Conservation (phyloP, 2,888 invertebrate species). For the Augiades crinisus region DNA sequence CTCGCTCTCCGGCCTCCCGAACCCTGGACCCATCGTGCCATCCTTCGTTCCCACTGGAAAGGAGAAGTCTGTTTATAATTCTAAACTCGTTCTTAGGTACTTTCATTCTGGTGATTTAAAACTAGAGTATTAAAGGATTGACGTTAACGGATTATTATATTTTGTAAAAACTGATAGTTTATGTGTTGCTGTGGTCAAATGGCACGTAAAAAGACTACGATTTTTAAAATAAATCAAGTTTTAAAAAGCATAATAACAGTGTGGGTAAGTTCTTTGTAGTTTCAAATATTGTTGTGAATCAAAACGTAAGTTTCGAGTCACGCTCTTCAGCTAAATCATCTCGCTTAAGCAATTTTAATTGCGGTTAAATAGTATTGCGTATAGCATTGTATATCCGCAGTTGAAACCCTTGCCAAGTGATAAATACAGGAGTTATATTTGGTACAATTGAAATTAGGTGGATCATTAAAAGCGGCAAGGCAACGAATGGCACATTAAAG, state of each 20-base stretch:
- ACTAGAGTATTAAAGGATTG: not conserved
- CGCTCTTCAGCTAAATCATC: conserved; percentile 43
- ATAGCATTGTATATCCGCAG: conserved; percentile 38
- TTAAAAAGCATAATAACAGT: not conserved
- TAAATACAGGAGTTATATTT: conserved; percentile 76
- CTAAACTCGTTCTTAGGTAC: conserved; percentile 22
- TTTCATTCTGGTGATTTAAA: not conserved
- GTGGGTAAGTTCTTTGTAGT: not conserved
- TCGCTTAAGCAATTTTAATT: conserved; percentile 65
- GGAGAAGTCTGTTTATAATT: conserved; percentile 28
- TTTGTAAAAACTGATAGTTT: no score
- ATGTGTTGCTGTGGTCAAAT: no score
- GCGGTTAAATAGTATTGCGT: conserved; percentile 64
- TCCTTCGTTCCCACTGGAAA: conserved; percentile 88
- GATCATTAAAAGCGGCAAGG: conserved; percentile 65
- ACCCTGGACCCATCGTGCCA: conserved; percentile 87
- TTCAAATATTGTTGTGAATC: conserved; percentile 6
- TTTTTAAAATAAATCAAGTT: no score
- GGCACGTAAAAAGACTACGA: no score
- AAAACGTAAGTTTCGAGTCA: conserved; percentile 30
- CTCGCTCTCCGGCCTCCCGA: conserved; percentile 87
- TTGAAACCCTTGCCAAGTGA: conserved; percentile 69
- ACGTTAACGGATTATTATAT: no score
- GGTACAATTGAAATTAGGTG: conserved; percentile 79
- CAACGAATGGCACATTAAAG: conserved; percentile 64